phyloP scores from a whole-genome alignment of 2,113 vertebrate genomes.

The Lontra canadensis region DNA sequence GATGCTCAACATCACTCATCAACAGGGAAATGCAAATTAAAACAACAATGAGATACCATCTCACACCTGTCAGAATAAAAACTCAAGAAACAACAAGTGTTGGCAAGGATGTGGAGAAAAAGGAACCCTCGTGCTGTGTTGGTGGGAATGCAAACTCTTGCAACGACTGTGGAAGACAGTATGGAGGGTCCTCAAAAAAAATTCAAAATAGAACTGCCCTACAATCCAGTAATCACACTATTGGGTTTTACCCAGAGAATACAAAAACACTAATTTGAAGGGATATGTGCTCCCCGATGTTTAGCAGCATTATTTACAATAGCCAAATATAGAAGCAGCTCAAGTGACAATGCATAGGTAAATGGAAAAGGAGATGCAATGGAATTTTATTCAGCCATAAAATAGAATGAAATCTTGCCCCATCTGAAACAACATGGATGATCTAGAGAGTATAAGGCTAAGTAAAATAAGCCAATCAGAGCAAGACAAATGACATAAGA shows the following conservation, averaged over 20 bases:
- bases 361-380: neutral
- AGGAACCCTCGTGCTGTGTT: neutral
- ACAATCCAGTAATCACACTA: neutral
- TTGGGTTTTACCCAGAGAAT: neutral
- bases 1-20: neutral
- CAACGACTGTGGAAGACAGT: neutral
- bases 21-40: neutral
- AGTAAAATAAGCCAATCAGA: neutral
- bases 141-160: neutral
- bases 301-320: neutral
- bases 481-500: neutral
- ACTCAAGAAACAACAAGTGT: neutral
- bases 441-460: neutral
- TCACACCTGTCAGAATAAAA: neutral
- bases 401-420: neutral
- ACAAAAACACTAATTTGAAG: neutral
- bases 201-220: neutral
- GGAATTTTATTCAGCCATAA: neutral
- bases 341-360: neutral
- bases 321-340: neutral
- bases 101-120: neutral
- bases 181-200: neutral
- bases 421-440: neutral
- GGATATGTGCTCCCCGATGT: neutral
- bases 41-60: neutral